Evolutionary conservation across 1,140 invertebrate genomes (phyloP), one percentile per base, ranked within the genome.

Genomic region (Bombus affinis): DNA sequence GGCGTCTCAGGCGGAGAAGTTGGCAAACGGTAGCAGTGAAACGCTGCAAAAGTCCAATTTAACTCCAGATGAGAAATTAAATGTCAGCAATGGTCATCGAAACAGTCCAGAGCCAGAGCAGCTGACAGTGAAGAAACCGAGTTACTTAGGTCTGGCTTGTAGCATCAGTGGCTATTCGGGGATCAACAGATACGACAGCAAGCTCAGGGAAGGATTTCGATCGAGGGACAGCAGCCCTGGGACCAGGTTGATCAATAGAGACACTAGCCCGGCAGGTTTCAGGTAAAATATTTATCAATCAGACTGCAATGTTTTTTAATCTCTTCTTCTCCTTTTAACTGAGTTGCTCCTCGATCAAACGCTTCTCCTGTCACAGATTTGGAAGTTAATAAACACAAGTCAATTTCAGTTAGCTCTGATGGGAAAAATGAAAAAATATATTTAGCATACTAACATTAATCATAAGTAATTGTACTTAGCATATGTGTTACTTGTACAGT

Each of bases 161-260:
- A 98, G 98, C 32, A 98, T 98, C 44, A 98, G 97, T 95, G 98
- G 98, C 18, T 99, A 99, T 93, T 97, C 97, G 1, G 97, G 97
- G 90, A 96, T 97, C 72, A 98, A 97, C 22, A 97, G 97, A 83
- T 98, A 98, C 96, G 97, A 98, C 92, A 97, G 97, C 2, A 97
- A 97, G 92, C 94, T 97, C 39, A 95, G 97, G 59, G 97, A 97
- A 93, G 97, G 97, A 70, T 96, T 96, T 86, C 94, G 96, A 10
- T 90, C 95, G 96, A 87, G 97, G 96, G 94, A 97, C 96, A 84
- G 97, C 96, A 85, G 97, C 96, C 84, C 97, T 96, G 91, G 96
- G 95, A 90, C 96, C 95, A 93, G 93, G 86, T 87, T 95, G 35
- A 96, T 96, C 77, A 95, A 94, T 89, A 93, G 92, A 92, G 95